Base-by-base conservation (phyloP, 1,140 invertebrate genomes). In the Drosophila lacteicornis region DNA sequence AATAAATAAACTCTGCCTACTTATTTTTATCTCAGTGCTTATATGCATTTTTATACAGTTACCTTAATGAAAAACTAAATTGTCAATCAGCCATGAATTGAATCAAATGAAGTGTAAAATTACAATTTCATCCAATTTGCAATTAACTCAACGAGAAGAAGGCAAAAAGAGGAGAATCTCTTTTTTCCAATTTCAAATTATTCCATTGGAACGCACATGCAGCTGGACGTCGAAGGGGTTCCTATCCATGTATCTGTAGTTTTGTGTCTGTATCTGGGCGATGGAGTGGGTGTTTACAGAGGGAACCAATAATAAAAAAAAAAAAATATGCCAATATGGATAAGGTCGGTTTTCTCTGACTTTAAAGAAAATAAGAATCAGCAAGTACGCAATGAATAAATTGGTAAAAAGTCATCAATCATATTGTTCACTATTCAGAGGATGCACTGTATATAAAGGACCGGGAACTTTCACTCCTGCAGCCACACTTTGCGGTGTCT, bases 51-150 rank as follows among this genome's bases (percentile, higher is more conserved):
- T 56, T 70, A 51, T 55, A 38, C 57, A 42, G 75, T 25, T 65
- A 80, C 77, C 80, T 91, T 92, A 91, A 92, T 92, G 83, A 91
- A 82, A 91, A 92, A 92, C 86, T 92, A 91, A 91, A 92, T 92
- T 92, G 91, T 88, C 91, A 92, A 92, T 91, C 91, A 92, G 86
- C 83, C 91, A 86, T 92, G 91, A 92, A 91, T 82, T 91, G 83
- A 81, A 81, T 80, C 79, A 91, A 92, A 92, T 92, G 91, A 92
- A 92, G 91, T 92, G 91, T 91, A 92, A 92, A 92, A 92, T 92
- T 92, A 91, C 83, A 92, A 92, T 91, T 92, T 92, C 83, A 92
- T 91, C 91, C 91, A 91, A 92, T 92, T 92, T 92, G 91, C 91
- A 92, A 92, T 92, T 92, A 92, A 92, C 91, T 88, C 88, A 80